These are phyloP conservation scores for Lordiphosa collinella DNA, from an alignment of 1,140 invertebrate genomes.

Conservation along the genomic window DNA sequence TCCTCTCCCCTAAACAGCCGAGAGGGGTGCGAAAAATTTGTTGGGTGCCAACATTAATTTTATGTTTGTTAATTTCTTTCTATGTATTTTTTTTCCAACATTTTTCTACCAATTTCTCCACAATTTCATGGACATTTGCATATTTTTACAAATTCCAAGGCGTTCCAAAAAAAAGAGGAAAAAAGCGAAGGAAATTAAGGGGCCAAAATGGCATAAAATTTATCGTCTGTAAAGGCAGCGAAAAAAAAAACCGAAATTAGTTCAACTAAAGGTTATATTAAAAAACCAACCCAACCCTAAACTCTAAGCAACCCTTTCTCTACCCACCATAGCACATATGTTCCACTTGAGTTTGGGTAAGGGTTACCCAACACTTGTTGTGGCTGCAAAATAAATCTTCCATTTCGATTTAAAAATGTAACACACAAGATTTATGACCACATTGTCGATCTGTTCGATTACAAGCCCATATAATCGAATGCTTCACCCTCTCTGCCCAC, in stretches of 20 bases:
- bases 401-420: conserved; percentile 68
- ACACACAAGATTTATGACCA: conserved; percentile 57
- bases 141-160: conserved; percentile 62
- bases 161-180: conserved; percentile 32
- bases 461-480: conserved; percentile 71
- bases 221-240: conserved; percentile 64
- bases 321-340: conserved; percentile 32
- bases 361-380: conserved; percentile 24
- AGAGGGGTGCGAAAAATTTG: conserved; percentile 37
- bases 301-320: conserved; percentile 27
- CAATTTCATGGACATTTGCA: conserved; percentile 74
- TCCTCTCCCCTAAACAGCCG: conserved; percentile 17
- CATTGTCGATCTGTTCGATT: conserved; percentile 76
- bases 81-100: conserved; percentile 40
- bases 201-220: conserved; percentile 68
- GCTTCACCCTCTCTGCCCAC: conserved; percentile 13
- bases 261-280: conserved; percentile 64
- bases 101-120: conserved; percentile 49
- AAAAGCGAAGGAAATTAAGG: conserved; percentile 39
- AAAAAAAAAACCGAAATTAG: conserved; percentile 56
- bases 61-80: conserved; percentile 77
- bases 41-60: conserved; percentile 77
- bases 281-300: conserved; percentile 16
- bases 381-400: conserved; percentile 67
- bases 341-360: conserved; percentile 31